A percentile compares a stretch with the other conserved stretches of the same genome.
These are phyloP conservation scores for Cossypha niveicapilla DNA, from an alignment of 2,797 vertebrate genomes.

Conservation along the genomic window DNA sequence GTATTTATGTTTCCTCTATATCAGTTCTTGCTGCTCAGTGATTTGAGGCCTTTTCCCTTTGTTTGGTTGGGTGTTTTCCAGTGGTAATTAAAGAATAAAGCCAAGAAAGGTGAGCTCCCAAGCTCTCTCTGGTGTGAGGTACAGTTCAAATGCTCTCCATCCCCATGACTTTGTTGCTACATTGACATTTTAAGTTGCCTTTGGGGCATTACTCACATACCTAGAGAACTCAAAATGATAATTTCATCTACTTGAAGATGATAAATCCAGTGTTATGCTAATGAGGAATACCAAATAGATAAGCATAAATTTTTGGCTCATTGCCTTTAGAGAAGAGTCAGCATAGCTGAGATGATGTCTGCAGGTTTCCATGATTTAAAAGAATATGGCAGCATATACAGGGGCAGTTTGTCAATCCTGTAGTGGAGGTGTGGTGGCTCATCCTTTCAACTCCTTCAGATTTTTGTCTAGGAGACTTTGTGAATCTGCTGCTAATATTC, in stretches of 20 bases:
- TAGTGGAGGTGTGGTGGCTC: not conserved
- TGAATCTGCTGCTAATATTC: not conserved
- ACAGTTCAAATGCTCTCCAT: not conserved
- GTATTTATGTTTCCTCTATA: not conserved
- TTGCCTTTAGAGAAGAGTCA: not conserved
- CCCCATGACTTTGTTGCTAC: not conserved
- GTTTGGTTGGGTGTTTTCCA: not conserved
- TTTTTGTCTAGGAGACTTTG: not conserved
- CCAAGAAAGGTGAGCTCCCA: not conserved
- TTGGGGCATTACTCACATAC: not conserved
- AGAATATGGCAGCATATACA: not conserved
- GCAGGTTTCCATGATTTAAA: not conserved
- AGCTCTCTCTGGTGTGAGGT: not conserved
- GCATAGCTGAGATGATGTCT: not conserved
- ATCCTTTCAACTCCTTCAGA: not conserved
- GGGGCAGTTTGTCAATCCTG: not conserved
- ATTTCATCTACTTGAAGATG: not conserved
- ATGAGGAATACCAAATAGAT: not conserved
- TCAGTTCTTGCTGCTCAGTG: not conserved
- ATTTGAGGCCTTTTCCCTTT: not conserved
- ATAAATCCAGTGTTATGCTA: not conserved
- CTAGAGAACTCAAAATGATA: not conserved
- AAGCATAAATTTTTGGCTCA: not conserved
- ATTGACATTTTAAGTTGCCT: not conserved
- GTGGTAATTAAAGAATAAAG: not conserved